phyloP scores from a whole-genome alignment of 2,113 vertebrate genomes.

The Struthidea cinerea region DNA sequence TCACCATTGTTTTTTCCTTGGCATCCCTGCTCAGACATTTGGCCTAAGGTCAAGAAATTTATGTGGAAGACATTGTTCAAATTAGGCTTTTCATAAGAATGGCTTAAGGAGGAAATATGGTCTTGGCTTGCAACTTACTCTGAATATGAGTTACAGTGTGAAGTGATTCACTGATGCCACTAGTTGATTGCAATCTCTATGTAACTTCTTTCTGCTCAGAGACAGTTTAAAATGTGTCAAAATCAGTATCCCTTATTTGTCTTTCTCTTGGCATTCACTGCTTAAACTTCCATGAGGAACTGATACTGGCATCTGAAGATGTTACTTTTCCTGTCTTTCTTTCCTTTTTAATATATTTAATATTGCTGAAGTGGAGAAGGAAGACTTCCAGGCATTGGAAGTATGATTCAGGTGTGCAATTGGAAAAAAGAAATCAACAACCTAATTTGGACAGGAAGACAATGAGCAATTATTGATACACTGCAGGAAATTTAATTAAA shows the following conservation, averaged over 20 bases:
- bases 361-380: not conserved
- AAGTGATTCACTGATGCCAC: not conserved
- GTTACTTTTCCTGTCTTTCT: not conserved
- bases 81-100: not conserved
- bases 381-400: not conserved
- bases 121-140: not conserved
- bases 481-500: constrained; percentile 74
- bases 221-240: not conserved
- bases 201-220: not conserved
- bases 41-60: not conserved
- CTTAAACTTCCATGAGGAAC: not conserved
- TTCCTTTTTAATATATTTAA: not conserved
- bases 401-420: not conserved
- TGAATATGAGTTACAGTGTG: not conserved
- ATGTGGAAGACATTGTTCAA: not conserved
- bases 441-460: constrained; percentile 10
- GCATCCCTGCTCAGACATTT: not conserved
- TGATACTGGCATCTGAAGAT: not conserved
- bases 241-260: not conserved
- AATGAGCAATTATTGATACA: constrained; percentile 55
- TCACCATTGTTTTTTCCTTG: not conserved
- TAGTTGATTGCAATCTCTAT: not conserved
- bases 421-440: not conserved
- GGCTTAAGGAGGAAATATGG: not conserved
- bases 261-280: not conserved